These are phyloP conservation scores for Amblyopsis rosae DNA, from an alignment of 2,113 vertebrate genomes.

Conservation along the genomic window DNA sequence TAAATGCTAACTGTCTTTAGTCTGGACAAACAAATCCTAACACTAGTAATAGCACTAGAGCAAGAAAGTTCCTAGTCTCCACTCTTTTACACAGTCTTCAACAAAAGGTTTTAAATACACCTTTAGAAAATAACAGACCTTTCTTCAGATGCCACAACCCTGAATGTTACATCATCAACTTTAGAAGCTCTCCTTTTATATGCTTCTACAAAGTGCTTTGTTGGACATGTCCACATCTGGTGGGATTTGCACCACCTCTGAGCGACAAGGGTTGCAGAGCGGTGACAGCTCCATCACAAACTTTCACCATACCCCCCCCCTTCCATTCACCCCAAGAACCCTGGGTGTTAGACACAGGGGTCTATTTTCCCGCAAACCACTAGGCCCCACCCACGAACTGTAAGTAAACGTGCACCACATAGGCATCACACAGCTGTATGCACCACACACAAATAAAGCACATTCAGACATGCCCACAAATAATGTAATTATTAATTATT, in stretches of 20 bases:
- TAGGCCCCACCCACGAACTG: background rate
- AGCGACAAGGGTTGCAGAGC: slow-evolving; percentile 21
- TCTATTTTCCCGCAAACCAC: background rate
- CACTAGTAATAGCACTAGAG: too few relatives aligned
- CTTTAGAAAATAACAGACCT: background rate
- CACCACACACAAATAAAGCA: background rate
- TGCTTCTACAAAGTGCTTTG: slow-evolving; percentile 3
- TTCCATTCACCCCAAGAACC: too few relatives aligned
- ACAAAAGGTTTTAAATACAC: too few relatives aligned
- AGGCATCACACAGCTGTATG: background rate
- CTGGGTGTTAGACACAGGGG: too few relatives aligned
- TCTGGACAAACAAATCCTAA: too few relatives aligned
- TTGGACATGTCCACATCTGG: slow-evolving; percentile 6
- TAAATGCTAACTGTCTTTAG: too few relatives aligned
- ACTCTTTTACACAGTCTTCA: too few relatives aligned
- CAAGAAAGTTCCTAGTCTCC: too few relatives aligned
- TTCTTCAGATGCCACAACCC: background rate
- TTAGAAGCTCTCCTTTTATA: slow-evolving; percentile 23
- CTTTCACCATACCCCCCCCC: slow-evolving; percentile 9
- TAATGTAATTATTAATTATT: slow-evolving; percentile 36
- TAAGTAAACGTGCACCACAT: background rate
- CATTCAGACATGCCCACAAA: slow-evolving; percentile 19
- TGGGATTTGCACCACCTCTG: slow-evolving; percentile 27
- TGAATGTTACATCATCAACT: background rate
- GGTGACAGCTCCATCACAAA: slow-evolving; percentile 35